phyloP scores from a whole-genome alignment of 2,797 vertebrate species.

The Aulostomus chinensis region DNA sequence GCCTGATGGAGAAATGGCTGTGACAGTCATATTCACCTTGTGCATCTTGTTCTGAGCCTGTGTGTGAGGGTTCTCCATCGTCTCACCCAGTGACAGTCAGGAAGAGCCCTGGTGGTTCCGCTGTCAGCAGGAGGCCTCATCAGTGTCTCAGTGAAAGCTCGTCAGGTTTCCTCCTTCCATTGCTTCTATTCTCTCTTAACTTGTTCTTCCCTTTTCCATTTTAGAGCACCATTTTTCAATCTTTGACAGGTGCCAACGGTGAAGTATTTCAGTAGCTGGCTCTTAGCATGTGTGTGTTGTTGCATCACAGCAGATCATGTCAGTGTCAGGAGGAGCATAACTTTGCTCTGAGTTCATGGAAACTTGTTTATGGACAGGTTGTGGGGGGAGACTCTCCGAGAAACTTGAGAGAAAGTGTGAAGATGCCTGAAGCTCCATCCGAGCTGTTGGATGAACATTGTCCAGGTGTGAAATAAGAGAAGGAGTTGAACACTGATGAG shows the following conservation, averaged over 20 bases:
- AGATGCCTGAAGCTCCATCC: no score
- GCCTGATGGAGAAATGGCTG: no score
- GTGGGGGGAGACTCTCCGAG: background rate
- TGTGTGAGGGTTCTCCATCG: slow-evolving; percentile 25
- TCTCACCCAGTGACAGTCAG: slow-evolving; percentile 24
- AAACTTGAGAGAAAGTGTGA: background rate
- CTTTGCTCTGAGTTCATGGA: background rate
- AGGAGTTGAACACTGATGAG: no score
- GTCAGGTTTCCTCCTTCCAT: slow-evolving; percentile 17
- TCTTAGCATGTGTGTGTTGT: slow-evolving; percentile 11
- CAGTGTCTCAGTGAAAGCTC: slow-evolving; percentile 22
- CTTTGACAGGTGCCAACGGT: slow-evolving; percentile 30
- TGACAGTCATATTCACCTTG: no score
- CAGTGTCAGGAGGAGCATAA: background rate
- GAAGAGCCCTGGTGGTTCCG: slow-evolving; percentile 25
- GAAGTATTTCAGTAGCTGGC: slow-evolving; percentile 20
- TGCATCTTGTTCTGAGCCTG: background rate
- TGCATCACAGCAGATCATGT: slow-evolving; percentile 12
- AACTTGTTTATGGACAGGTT: background rate
- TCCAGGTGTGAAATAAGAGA: no score
- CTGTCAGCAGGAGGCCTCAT: slow-evolving; percentile 35
- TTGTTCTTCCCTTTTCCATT: background rate
- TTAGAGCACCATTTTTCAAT: background rate
- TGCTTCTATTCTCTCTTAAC: background rate
- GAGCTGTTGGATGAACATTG: no score